These are phyloP conservation scores for Balanococcus diminutus DNA, from an alignment of 2,888 invertebrate genomes.

Conservation along the genomic window DNA sequence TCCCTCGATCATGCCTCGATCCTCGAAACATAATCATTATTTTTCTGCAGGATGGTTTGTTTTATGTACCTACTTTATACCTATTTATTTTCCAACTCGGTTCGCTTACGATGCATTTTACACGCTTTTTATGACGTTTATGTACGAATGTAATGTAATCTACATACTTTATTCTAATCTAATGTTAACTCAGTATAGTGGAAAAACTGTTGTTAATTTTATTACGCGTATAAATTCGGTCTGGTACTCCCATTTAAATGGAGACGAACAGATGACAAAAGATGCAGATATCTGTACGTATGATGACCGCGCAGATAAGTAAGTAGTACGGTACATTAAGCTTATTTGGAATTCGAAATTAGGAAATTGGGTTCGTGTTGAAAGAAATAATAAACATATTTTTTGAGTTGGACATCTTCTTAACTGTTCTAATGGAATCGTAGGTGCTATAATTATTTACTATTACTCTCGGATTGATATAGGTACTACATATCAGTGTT, in stretches of 20 bases:
- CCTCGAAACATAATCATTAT: neutral
- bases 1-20: too few species aligned
- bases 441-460: too few species aligned
- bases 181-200: neutral
- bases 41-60: neutral
- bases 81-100: neutral
- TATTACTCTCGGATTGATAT: too few species aligned
- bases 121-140: neutral
- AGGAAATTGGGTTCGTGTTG: too few species aligned
- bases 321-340: too few species aligned
- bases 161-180: neutral
- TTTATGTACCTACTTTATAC: neutral
- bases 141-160: neutral
- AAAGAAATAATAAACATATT: too few species aligned
- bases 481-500: too few species aligned
- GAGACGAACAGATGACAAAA: neutral
- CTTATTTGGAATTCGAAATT: too few species aligned
- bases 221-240: neutral
- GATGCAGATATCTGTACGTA: neutral
- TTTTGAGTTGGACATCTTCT: too few species aligned
- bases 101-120: neutral
- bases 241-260: neutral
- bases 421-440: too few species aligned
- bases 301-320: too few species aligned
- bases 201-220: neutral